Evolutionary conservation across 2,888 invertebrate genomes (phyloP).

Genomic region (Torymus tubicola): DNA sequence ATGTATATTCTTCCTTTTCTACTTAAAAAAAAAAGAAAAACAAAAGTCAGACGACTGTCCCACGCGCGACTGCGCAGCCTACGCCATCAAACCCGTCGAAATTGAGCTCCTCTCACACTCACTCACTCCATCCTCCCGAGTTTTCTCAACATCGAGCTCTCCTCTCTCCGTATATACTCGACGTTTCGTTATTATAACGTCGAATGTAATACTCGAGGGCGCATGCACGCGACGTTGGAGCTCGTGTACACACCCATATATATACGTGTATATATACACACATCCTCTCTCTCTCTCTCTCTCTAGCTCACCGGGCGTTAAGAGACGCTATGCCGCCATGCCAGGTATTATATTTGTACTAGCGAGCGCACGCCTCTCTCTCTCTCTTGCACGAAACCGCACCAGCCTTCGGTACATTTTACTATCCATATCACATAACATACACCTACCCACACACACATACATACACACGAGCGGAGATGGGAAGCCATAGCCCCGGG

Average conservation of each 20-base stretch:
- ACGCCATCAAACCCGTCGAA: not conserved
- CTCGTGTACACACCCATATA: conserved; percentile 7
- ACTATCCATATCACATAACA: conserved; percentile 70
- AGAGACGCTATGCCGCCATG: conserved; percentile 26
- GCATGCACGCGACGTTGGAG: not conserved
- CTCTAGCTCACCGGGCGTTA: conserved; percentile 21
- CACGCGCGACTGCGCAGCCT: no score
- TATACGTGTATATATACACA: not conserved
- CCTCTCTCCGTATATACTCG: no score
- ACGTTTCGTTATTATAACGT: conserved; percentile 52
- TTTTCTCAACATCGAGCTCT: no score
- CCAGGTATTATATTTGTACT: conserved; percentile 49
- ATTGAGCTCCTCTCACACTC: not conserved
- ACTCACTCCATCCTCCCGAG: no score
- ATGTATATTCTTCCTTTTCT: no score
- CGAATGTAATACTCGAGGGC: conserved; percentile 50
- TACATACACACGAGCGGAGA: conserved; percentile 60
- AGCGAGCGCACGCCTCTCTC: conserved; percentile 6
- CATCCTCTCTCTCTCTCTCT: no score
- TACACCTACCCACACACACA: conserved; percentile 40
- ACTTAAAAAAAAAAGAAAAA: no score
- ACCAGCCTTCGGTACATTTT: conserved; percentile 62
- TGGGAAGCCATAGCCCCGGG: conserved; percentile 72
- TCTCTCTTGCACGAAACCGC: conserved; percentile 17
- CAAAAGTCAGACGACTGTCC: no score